These are phyloP conservation scores for Drosophila sechellia DNA, from an alignment of 1,140 invertebrate genomes.

Conservation along the genomic window DNA sequence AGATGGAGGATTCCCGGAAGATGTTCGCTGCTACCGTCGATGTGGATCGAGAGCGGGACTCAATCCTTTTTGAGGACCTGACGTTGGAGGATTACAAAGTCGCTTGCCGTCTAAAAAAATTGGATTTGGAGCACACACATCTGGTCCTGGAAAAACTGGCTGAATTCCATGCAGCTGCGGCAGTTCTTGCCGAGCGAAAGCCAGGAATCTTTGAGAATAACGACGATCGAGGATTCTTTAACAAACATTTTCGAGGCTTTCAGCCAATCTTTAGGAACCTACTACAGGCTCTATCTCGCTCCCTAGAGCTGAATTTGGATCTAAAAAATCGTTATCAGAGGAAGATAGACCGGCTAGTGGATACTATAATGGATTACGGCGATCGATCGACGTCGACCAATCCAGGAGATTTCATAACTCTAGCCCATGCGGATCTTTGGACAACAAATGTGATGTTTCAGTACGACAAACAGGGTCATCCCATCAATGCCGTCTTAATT, in stretches of 20 bases:
- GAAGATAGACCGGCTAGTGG: conserved; percentile 48
- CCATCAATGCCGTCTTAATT: conserved; percentile 65
- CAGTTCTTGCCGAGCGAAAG: conserved; percentile 38
- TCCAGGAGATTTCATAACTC: conserved; percentile 85
- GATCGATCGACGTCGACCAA: conserved; percentile 51
- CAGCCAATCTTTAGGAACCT: conserved; percentile 36
- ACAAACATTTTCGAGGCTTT: conserved; percentile 48
- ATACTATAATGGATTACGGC: conserved; percentile 43
- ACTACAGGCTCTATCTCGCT: conserved; percentile 37
- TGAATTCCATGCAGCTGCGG: conserved; percentile 85
- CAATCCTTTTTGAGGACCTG: conserved; percentile 82
- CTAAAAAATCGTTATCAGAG: conserved; percentile 45
- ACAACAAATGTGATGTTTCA: conserved; percentile 88
- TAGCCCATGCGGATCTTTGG: conserved; percentile 89
- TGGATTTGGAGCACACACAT: conserved; percentile 85
- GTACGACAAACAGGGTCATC: conserved; percentile 80
- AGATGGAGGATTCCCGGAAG: conserved; percentile 57
- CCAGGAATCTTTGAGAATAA: conserved; percentile 53
- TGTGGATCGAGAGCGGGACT: conserved; percentile 59
- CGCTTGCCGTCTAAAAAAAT: conserved; percentile 85
- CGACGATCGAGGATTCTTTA: conserved; percentile 67
- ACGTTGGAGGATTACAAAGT: conserved; percentile 85
- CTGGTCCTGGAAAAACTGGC: conserved; percentile 85
- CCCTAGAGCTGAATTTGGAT: conserved; percentile 37
- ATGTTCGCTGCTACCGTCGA: conserved; percentile 65